A percentile compares a stretch with the other conserved stretches of the same genome.
These are phyloP conservation scores for Asbolus verrucosus DNA, from an alignment of 1,140 invertebrate species.

Conservation along the genomic window DNA sequence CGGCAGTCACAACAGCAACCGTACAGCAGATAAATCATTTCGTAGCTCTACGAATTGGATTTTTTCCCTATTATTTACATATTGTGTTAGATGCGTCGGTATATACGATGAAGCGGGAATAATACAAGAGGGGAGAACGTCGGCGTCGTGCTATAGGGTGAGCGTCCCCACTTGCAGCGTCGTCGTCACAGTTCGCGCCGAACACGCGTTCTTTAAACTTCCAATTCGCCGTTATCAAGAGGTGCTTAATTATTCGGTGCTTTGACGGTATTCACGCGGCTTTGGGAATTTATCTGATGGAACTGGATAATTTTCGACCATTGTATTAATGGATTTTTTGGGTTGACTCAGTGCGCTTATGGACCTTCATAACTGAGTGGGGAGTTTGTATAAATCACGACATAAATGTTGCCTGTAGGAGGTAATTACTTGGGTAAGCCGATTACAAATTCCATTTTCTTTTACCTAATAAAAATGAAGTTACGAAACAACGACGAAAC, in stretches of 20 bases:
- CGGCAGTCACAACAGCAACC: not conserved
- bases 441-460: too few species aligned
- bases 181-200: slow-evolving; percentile 52
- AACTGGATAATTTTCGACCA: not conserved
- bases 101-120: slow-evolving; percentile 46
- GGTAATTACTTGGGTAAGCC: not conserved
- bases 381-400: not conserved
- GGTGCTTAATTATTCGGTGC: slow-evolving; percentile 13
- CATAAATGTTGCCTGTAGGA: slow-evolving; percentile 1
- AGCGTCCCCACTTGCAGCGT: slow-evolving; percentile 52
- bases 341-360: too few species aligned
- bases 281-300: not conserved
- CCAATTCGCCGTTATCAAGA: slow-evolving; percentile 34
- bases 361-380: too few species aligned
- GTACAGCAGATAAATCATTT: slow-evolving; percentile 23
- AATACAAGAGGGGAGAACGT: slow-evolving; percentile 48
- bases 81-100: slow-evolving; percentile 49
- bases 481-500: too few species aligned
- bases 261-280: not conserved
- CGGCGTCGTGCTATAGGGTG: slow-evolving; percentile 50
- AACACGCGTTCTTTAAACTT: slow-evolving; percentile 56
- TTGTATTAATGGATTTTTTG: too few species aligned
- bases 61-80: slow-evolving; percentile 43
- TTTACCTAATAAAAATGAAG: too few species aligned
- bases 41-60: slow-evolving; percentile 7